phyloP scores from a whole-genome alignment of 92 coral and sea anemone species.

The Isaurus tuberculatus region DNA sequence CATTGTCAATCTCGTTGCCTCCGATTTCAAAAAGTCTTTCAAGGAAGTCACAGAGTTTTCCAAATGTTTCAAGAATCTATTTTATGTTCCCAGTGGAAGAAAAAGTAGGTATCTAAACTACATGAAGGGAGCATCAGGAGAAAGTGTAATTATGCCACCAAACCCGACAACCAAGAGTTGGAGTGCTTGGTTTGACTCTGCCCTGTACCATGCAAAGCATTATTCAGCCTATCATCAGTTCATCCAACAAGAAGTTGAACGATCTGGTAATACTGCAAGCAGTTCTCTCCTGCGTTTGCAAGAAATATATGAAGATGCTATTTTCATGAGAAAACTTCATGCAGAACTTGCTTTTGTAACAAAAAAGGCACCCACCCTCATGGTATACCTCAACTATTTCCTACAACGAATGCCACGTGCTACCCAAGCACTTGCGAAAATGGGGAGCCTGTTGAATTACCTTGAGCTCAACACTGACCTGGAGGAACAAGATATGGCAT shows the following conservation, averaged over 20 bases:
- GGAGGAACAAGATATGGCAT: conserved; percentile 7
- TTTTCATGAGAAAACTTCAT: conserved; percentile 19
- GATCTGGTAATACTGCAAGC: conserved; percentile 6
- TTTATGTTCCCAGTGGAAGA: no score
- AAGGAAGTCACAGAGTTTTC: no score
- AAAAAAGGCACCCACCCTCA: conserved; percentile 28
- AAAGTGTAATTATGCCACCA: no score
- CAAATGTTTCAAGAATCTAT: no score
- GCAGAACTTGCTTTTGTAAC: conserved; percentile 17
- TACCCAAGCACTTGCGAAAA: conserved; percentile 19
- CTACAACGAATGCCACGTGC: conserved; percentile 36
- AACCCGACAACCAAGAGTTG: no score
- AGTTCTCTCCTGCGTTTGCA: conserved; percentile 23
- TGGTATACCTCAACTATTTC: conserved; percentile 22
- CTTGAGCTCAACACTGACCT: conserved; percentile 4
- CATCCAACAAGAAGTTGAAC: conserved; percentile 36
- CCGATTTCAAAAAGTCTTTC: no score
- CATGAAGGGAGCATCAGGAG: no score
- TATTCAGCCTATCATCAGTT: conserved; percentile 19
- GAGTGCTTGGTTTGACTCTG: no score
- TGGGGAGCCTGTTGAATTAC: conserved; percentile 37
- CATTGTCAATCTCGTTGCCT: no score
- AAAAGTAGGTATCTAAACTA: no score
- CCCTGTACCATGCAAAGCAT: conserved; percentile 29
- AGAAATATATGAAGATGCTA: conserved; percentile 25